Base-by-base conservation (phyloP, 2,797 vertebrate genomes). In the Balearica regulorum region DNA sequence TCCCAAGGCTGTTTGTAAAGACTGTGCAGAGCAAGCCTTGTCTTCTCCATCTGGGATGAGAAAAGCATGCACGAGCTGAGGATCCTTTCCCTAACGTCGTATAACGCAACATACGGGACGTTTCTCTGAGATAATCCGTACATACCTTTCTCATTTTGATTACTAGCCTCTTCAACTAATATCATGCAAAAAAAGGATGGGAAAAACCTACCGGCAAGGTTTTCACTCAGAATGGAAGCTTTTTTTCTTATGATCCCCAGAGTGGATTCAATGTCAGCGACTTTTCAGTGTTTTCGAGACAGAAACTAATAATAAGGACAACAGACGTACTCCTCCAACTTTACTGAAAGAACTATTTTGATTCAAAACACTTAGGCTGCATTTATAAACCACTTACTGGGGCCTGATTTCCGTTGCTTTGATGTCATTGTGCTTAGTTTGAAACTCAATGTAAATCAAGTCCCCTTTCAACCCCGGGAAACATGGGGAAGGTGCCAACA, bases 281-380 rank as follows among this genome's bases (percentile, higher is more conserved):
- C 65, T 81, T 95, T 80, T 85, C 72, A 61, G 57, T 81, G 65
- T 85, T 93, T 96, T 94, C 2, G 16, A 90, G 84, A 78, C 57
- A 94, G 89, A 91, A 94, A 95, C 84, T 78, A 89, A 61, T 65
- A 90, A 78, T 91, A 91, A 87, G 35, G 91, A 92, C 3, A 9
- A 93, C 60, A 91, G 84, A 83, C 6, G 0, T 69, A 94, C 20
- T 41, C 75, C 89, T 89, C 83, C 76, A 89, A 72, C 79, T 78
- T 95, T 87, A 86, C 84, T 91, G 79, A 88, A 94, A 92, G 85
- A 90, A 83, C 8, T 96, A 88, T 93, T 95, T 95, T 94, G 76
- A 89, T 91, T 96, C 92, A 95, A 96, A 97, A 96, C 91, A 96
- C 72, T 94, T 93, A 93, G 89, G 29, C 65, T 95, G 87, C 93